These are phyloP conservation scores for Varanus salvator DNA, from an alignment of 2,113 vertebrate genomes.

Conservation along the genomic window DNA sequence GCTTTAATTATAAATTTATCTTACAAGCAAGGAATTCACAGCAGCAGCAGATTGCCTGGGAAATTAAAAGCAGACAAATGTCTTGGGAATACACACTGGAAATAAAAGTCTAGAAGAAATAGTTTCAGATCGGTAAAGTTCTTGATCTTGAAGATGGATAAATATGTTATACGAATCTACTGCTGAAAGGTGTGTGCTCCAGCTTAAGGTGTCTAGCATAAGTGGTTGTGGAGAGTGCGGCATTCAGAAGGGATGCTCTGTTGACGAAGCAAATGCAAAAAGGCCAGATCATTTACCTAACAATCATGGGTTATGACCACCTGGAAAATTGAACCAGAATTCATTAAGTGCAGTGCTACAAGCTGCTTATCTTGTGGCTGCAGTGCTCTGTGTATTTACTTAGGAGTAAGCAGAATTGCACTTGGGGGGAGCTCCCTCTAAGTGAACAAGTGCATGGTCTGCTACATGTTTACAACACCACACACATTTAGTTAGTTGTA, in stretches of 20 bases:
- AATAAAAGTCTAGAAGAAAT: not conserved
- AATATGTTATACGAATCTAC: not conserved
- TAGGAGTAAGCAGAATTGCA: not conserved
- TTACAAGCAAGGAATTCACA: slow-evolving; percentile 11
- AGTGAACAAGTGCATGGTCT: not conserved
- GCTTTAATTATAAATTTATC: slow-evolving; percentile 12
- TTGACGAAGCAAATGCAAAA: not conserved
- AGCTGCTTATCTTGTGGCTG: not conserved
- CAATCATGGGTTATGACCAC: not conserved
- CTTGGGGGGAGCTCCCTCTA: not conserved
- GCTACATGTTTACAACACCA: not conserved
- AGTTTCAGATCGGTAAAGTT: not conserved
- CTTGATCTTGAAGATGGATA: not conserved
- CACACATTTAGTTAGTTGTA: not conserved
- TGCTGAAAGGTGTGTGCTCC: not conserved
- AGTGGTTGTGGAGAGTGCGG: not conserved
- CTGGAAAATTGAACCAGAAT: not conserved
- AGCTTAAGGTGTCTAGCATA: not conserved
- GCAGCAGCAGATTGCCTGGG: slow-evolving; percentile 4
- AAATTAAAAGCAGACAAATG: slow-evolving; percentile 9
- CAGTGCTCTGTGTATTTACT: not conserved
- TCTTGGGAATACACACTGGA: not conserved
- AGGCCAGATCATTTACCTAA: no score
- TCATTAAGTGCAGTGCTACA: not conserved
- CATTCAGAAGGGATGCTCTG: no score